Evolutionary conservation across 2,797 vertebrate genomes (phyloP), one percentile per base, ranked within the genome.

Genomic region (Staurois parvus): DNA sequence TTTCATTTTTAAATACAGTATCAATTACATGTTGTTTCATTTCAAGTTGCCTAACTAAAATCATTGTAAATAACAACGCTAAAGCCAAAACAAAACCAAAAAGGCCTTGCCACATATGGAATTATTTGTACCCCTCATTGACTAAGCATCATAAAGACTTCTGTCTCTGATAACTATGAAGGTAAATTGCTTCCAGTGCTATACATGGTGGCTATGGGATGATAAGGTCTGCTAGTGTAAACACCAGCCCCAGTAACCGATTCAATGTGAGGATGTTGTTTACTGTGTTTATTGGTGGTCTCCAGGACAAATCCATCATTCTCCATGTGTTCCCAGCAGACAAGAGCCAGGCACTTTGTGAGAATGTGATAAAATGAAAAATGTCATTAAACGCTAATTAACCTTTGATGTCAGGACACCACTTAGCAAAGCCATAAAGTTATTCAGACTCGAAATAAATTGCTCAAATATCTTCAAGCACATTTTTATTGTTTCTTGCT

Each of bases 351-450:
- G 37, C 67, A 69, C 37, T 34, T 77, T 42, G 76, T 82, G 79
- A 82, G 52, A 86, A 86, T 73, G 74, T 78, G 74, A 82, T 82
- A 72, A 77, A 76, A 72, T 86, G 73, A 86, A 86, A 81, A 81
- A 56, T 77, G 40, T 73, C 52, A 72, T 86, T 86, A 86, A 86
- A 73, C 24, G 52, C 56, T 77, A 82, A 86, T 86, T 86, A 82
- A 86, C 85, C 79, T 86, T 82, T 86, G 73, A 86, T 68, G 81
- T 48, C 66, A 32, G 67, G 79, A 82, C 68, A 69, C 85, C 85
- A 82, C 79, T 86, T 82, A 82, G 48, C 26, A 40, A 86, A 72
- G 64, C 37, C 81, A 70, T 77, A 26, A 81, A 81, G 79, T 30
- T 81, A 64, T 81, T 48, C 62, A 56, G 45, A 32, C 42, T n/a